Percentiles rank a stretch among this genome's conserved stretches.
phyloP scores from a whole-genome alignment of 35 echinoderm and acorn worm genomes.

The Heliocidaris erythrogramma region DNA sequence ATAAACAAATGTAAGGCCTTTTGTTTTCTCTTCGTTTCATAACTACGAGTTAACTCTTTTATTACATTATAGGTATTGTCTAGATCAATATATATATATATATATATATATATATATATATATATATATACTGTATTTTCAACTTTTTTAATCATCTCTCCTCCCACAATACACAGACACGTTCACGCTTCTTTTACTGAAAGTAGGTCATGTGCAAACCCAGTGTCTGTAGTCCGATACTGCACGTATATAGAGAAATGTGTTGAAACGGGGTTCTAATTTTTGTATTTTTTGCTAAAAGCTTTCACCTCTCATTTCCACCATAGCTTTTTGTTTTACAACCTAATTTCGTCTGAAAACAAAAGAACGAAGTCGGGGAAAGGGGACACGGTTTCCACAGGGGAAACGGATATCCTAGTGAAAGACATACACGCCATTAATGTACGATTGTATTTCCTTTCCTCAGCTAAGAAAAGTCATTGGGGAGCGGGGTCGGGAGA shows the following conservation, averaged over 20 bases:
- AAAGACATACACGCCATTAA: conserved; percentile 21
- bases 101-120: too few relatives aligned
- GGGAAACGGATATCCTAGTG: background rate
- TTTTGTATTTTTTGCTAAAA: background rate
- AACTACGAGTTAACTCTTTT: too few relatives aligned
- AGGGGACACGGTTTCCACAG: background rate
- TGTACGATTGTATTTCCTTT: background rate
- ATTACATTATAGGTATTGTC: too few relatives aligned
- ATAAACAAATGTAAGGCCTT: too few relatives aligned
- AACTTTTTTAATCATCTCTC: too few relatives aligned
- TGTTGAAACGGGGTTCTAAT: background rate
- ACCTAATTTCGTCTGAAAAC: background rate
- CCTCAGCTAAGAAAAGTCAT: background rate
- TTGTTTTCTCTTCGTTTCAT: too few relatives aligned
- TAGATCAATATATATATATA: too few relatives aligned
- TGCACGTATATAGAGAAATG: background rate
- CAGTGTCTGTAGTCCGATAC: background rate
- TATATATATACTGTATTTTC: too few relatives aligned
- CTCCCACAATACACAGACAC: background rate
- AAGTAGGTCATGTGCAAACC: background rate
- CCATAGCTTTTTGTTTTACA: background rate
- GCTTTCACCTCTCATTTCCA: background rate
- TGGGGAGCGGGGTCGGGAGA: background rate
- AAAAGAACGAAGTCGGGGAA: background rate
- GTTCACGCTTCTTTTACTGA: background rate